Evolutionary conservation across 30 jellyfish, hydroid and myxozoan genomes (phyloP).

Genomic region (Aurelia coerulea): DNA sequence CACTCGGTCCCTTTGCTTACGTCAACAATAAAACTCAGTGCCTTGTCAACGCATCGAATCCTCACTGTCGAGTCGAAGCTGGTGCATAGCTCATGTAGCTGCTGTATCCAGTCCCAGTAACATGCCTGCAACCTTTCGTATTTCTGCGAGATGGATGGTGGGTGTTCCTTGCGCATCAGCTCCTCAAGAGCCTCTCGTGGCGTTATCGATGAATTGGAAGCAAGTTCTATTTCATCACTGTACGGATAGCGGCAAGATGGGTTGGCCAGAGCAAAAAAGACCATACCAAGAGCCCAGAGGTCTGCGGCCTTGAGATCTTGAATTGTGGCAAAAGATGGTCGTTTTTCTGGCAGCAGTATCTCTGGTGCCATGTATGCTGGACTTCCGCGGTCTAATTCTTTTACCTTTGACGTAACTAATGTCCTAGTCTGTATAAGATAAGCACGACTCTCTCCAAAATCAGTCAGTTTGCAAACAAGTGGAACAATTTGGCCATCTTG

Average conservation of each 20-base stretch:
- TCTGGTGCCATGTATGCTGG: conserved; percentile 21
- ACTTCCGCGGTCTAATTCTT: conserved; percentile 4
- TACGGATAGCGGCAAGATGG: conserved; percentile 6
- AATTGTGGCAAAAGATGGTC: neutral
- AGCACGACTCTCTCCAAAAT: conserved; percentile 33
- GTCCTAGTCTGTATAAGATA: neutral
- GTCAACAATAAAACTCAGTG: too few species aligned
- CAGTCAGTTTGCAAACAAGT: conserved; percentile 20
- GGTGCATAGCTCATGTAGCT: conserved; percentile 24
- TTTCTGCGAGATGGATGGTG: conserved; percentile 2
- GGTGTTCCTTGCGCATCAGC: conserved; percentile 8
- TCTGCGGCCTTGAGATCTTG: conserved; percentile 11
- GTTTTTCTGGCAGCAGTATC: conserved; percentile 2
- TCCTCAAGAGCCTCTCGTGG: conserved; percentile 13
- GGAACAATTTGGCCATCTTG: neutral
- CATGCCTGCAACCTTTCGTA: conserved; percentile 19
- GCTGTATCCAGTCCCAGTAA: conserved; percentile 15
- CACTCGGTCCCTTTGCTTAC: neutral
- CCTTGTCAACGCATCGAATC: neutral
- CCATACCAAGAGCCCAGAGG: conserved; percentile 39
- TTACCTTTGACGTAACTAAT: neutral
- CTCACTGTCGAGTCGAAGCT: neutral
- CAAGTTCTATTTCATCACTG: conserved; percentile 6
- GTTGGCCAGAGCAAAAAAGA: neutral
- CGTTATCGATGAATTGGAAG: neutral